A percentile compares a stretch with the other conserved stretches of the same genome.
Evolutionary conservation across 2,797 vertebrate species (phyloP).

Genomic region (Clarias laeviceps): DNA sequence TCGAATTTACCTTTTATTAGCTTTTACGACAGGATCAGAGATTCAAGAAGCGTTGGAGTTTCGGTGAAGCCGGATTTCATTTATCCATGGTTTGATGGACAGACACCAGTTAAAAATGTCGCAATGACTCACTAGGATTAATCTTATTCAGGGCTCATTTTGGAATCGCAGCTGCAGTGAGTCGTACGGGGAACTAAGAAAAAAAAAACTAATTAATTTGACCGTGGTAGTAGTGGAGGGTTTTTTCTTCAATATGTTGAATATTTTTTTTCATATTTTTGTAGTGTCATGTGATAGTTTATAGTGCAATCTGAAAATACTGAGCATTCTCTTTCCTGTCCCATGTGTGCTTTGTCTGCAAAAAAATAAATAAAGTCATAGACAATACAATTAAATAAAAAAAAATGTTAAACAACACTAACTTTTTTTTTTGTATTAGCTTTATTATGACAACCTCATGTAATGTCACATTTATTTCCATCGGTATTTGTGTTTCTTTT

Average conservation of each 20-base stretch:
- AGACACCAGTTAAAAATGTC: conserved; percentile 33
- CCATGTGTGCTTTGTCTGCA: not conserved
- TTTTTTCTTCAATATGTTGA: not conserved
- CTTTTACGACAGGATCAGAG: conserved; percentile 41
- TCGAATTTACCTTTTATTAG: conserved; percentile 51
- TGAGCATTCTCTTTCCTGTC: not conserved
- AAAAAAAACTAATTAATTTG: conserved; percentile 2
- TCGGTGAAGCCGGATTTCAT: conserved; percentile 32
- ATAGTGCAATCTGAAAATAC: not conserved
- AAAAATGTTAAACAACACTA: no score
- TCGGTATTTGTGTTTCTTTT: no score
- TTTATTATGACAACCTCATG: no score
- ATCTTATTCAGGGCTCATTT: not conserved
- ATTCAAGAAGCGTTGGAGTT: conserved; percentile 24
- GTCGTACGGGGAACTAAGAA: conserved; percentile 10
- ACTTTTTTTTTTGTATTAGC: no score
- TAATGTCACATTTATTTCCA: no score
- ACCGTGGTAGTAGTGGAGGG: not conserved
- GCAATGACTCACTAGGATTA: conserved; percentile 31
- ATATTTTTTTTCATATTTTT: not conserved
- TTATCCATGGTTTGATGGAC: conserved; percentile 33
- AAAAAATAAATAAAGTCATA: not conserved
- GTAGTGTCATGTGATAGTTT: no score
- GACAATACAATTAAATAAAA: no score
- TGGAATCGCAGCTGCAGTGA: not conserved